Conservation (phyloP, 2,888 invertebrate genomes). For the Digitonthophagus gazella region DNA sequence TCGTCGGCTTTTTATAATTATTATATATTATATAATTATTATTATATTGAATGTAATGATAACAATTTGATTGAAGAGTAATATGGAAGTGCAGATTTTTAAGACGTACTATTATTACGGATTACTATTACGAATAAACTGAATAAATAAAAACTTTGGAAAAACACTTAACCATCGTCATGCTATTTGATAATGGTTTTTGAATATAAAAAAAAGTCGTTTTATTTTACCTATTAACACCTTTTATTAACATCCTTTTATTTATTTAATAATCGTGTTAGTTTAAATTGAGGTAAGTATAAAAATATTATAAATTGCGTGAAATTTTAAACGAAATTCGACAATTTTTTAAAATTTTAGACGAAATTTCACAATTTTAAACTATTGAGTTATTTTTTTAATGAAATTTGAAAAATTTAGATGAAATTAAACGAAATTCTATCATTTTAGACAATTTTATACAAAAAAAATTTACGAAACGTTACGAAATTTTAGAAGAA, state of each 20-base stretch:
- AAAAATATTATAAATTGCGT: too few species aligned
- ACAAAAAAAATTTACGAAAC: too few species aligned
- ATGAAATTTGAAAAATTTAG: too few species aligned
- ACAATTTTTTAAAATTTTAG: too few species aligned
- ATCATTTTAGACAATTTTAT: too few species aligned
- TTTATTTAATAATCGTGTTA: too few species aligned
- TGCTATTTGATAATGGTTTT: slow-evolving; percentile 32
- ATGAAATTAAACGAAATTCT: too few species aligned
- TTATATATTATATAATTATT: slow-evolving; percentile 16
- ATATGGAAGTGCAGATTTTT: slow-evolving; percentile 52
- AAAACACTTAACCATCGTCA: slow-evolving; percentile 53
- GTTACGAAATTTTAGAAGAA: too few species aligned
- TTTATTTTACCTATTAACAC: slow-evolving; percentile 33
- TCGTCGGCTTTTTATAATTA: slow-evolving; percentile 51
- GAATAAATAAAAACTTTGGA: neutral
- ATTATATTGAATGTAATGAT: slow-evolving; percentile 46
- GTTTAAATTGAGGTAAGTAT: too few species aligned
- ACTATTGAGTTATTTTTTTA: too few species aligned
- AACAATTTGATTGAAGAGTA: slow-evolving; percentile 26
- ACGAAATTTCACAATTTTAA: too few species aligned
- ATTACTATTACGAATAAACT: slow-evolving; percentile 1
- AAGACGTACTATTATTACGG: slow-evolving; percentile 44
- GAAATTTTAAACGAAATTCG: too few species aligned
- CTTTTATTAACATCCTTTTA: neutral
- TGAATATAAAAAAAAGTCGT: slow-evolving; percentile 24